phyloP scores from a whole-genome alignment of 2,888 invertebrate species.

The Ophion obscuratus region DNA sequence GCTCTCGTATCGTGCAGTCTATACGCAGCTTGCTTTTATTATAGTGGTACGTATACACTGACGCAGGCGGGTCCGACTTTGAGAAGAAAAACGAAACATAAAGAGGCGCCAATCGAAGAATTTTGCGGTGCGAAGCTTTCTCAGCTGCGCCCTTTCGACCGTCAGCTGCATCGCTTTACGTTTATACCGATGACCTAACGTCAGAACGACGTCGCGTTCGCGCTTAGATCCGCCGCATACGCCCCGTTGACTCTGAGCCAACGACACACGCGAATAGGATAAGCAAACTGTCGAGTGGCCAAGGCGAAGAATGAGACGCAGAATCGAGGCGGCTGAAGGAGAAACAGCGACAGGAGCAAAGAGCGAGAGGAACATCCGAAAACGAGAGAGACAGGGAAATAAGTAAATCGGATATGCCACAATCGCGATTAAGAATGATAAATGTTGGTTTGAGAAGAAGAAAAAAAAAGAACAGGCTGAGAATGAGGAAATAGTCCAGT shows the following conservation, averaged over 20 bases:
- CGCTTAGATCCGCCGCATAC: background rate
- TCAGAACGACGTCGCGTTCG: slow-evolving; percentile 5
- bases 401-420: background rate
- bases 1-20: slow-evolving; percentile 11
- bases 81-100: background rate
- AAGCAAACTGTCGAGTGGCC: slow-evolving; percentile 37
- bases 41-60: slow-evolving; percentile 26
- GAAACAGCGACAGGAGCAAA: background rate
- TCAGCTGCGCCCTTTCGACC: background rate
- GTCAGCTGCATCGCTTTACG: background rate
- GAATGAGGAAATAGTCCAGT: too few relatives aligned
- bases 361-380: too few relatives aligned
- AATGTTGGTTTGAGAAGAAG: background rate
- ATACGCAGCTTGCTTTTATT: slow-evolving; percentile 51
- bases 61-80: background rate
- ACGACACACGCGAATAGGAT: slow-evolving; percentile 9
- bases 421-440: slow-evolving; percentile 19
- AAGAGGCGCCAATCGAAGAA: slow-evolving; percentile 6
- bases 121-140: background rate
- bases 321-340: background rate
- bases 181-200: slow-evolving; percentile 12
- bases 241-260: slow-evolving; percentile 23
- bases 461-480: background rate
- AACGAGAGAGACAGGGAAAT: background rate
- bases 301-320: slow-evolving; percentile 33